phyloP scores from a whole-genome alignment of 2,113 vertebrate species.

The Athene noctua region DNA sequence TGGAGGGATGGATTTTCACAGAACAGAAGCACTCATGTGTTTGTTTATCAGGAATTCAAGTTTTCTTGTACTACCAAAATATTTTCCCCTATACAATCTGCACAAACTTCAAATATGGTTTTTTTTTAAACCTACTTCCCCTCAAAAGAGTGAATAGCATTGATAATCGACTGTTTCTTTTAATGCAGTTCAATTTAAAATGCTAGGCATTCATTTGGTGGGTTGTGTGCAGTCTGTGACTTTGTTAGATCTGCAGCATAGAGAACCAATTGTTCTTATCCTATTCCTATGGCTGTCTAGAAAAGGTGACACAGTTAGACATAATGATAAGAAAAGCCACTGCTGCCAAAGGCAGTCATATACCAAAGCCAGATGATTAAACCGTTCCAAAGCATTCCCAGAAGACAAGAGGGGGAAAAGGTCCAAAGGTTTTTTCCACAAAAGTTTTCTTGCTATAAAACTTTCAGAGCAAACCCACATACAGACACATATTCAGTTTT shows the following conservation, averaged over 20 bases:
- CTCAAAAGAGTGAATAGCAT: conserved; percentile 48
- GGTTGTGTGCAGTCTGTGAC: conserved; percentile 48
- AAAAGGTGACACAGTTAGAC: conserved; percentile 66
- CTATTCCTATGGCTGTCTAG: conserved; percentile 69
- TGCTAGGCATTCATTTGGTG: conserved; percentile 54
- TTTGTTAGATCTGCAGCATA: conserved; percentile 71
- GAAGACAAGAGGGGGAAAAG: conserved; percentile 31
- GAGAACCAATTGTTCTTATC: conserved; percentile 74
- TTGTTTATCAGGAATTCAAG: conserved; percentile 29
- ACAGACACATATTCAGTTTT: background rate
- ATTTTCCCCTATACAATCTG: conserved; percentile 32
- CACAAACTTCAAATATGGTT: background rate
- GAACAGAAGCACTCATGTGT: conserved; percentile 8
- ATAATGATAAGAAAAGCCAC: conserved; percentile 72
- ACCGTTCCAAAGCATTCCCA: conserved; percentile 64
- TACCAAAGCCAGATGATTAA: conserved; percentile 72
- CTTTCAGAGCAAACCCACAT: background rate
- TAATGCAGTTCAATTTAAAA: conserved; percentile 65
- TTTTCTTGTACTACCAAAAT: background rate
- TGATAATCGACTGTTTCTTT: conserved; percentile 68
- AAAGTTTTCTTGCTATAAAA: conserved; percentile 17
- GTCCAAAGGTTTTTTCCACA: conserved; percentile 14
- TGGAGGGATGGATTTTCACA: background rate
- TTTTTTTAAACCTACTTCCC: conserved; percentile 8
- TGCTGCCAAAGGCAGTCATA: conserved; percentile 66